phyloP scores from a whole-genome alignment of 2,113 vertebrate species.

The Gavia stellata region DNA sequence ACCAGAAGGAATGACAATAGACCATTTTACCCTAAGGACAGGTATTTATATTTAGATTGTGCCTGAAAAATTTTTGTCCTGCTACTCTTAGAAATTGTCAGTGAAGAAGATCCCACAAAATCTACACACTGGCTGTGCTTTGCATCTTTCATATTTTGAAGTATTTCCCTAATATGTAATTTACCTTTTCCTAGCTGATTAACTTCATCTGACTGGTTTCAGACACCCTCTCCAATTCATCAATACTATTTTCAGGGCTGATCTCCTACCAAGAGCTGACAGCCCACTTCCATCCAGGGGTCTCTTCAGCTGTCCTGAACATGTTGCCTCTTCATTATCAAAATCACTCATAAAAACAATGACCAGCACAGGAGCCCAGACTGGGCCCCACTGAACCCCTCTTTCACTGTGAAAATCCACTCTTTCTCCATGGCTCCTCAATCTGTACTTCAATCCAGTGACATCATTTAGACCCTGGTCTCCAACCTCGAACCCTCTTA shows the following conservation, averaged over 20 bases:
- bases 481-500: neutral
- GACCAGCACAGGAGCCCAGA: neutral
- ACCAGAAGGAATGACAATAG: neutral
- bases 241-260: neutral
- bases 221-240: neutral
- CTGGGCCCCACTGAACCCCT: accelerated
- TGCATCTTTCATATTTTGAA: neutral
- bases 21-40: neutral
- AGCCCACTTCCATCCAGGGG: neutral
- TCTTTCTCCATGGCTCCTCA: neutral
- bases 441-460: neutral
- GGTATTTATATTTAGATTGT: neutral
- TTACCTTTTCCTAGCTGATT: neutral
- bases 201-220: neutral
- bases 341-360: neutral
- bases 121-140: neutral
- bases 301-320: neutral
- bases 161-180: neutral
- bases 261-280: neutral
- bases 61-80: neutral
- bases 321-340: neutral
- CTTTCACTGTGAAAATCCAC: neutral
- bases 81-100: neutral
- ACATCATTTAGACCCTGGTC: neutral
- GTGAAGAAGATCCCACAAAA: neutral